Conservation (phyloP, 2,888 invertebrate species). For the Flexamia atlantica region DNA sequence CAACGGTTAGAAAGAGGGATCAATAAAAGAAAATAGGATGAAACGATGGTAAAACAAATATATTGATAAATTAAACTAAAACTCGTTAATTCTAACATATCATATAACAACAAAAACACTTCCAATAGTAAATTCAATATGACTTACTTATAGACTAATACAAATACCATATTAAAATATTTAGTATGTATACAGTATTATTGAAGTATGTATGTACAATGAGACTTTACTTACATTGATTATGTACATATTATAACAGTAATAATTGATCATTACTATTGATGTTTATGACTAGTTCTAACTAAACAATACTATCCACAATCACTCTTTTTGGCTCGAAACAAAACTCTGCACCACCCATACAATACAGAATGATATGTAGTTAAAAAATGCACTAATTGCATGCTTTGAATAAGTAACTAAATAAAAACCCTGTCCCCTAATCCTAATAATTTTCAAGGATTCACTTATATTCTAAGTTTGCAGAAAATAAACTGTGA, state of each 20-base stretch:
- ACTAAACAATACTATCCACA: neutral
- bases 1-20: no score
- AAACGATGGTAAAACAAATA: constrained; percentile 26
- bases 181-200: constrained; percentile 14
- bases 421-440: constrained; percentile 34
- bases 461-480: neutral
- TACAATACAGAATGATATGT: neutral
- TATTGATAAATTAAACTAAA: constrained; percentile 19
- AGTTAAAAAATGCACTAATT: constrained; percentile 14
- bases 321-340: constrained; percentile 7
- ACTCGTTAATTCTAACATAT: constrained; percentile 8
- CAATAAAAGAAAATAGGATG: neutral
- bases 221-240: neutral
- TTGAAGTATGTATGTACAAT: constrained; percentile 1
- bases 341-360: neutral
- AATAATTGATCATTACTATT: constrained; percentile 14
- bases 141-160: neutral
- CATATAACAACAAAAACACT: constrained; percentile 23
- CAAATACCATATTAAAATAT: constrained; percentile 33
- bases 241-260: constrained; percentile 8
- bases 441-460: neutral
- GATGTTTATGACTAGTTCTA: constrained; percentile 27
- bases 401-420: constrained; percentile 25
- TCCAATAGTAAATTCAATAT: neutral
- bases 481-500: neutral